Percentiles rank a stretch among this genome's conserved stretches.
Evolutionary conservation across 2,797 vertebrate species (phyloP).

Genomic region (Coreius guichenoti): DNA sequence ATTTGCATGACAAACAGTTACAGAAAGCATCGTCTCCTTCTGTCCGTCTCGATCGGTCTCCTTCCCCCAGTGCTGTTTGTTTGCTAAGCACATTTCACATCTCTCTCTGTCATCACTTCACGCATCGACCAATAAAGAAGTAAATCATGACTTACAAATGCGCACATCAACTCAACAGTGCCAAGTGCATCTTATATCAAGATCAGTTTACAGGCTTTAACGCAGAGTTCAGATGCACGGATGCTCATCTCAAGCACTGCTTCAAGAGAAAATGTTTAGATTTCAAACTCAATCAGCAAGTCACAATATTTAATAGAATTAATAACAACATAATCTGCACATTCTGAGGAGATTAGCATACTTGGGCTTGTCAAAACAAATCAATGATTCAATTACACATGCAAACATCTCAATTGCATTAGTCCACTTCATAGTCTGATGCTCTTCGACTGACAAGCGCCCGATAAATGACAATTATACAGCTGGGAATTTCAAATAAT

Average conservation of each 20-base stretch:
- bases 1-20: neutral
- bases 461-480: conserved; percentile 52
- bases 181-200: neutral
- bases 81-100: conserved; percentile 45
- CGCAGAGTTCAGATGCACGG: neutral
- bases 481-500: conserved; percentile 55
- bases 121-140: neutral
- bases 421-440: conserved; percentile 52
- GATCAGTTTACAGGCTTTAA: neutral
- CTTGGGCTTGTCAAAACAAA: conserved; percentile 55
- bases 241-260: neutral
- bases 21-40: neutral
- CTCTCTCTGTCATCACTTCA: conserved; percentile 17
- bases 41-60: neutral
- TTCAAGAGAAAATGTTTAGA: neutral
- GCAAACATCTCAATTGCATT: conserved; percentile 49
- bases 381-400: conserved; percentile 49
- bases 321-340: neutral
- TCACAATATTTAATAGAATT: neutral
- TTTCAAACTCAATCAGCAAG: neutral
- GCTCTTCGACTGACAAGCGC: conserved; percentile 41
- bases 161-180: neutral
- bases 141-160: neutral
- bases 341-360: conserved; percentile 52
- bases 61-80: conserved; percentile 22